Conservation (phyloP, 1,140 invertebrate species). For the Formica exsecta region DNA sequence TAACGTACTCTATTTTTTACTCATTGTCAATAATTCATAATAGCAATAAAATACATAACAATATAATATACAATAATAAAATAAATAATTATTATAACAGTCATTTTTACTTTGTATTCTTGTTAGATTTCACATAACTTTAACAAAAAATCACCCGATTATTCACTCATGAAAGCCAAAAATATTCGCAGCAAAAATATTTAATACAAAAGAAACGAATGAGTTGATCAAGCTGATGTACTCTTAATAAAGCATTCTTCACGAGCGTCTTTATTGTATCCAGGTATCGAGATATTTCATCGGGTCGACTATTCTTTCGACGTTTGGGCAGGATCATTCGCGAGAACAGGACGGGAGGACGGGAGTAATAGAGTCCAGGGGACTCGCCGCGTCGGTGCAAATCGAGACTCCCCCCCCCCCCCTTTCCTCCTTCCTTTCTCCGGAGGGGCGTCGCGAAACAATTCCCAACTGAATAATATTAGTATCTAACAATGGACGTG, state of each 20-base stretch:
- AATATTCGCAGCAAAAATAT: not conserved
- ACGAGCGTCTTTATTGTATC: too few species aligned
- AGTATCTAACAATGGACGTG: conserved; percentile 85
- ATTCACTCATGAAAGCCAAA: not conserved
- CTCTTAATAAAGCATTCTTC: not conserved
- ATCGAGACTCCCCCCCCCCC: conserved; percentile 11
- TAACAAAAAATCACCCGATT: too few species aligned
- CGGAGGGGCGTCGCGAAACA: conserved; percentile 82
- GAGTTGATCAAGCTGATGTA: not conserved
- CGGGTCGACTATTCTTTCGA: conserved; percentile 43
- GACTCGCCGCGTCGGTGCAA: conserved; percentile 72
- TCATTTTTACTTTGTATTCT: too few species aligned
- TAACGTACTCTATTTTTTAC: not conserved
- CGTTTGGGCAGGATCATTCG: conserved; percentile 15
- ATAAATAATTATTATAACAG: too few species aligned
- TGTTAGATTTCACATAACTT: too few species aligned
- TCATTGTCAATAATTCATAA: not conserved
- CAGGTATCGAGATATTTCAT: conserved; percentile 57
- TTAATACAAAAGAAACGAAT: not conserved
- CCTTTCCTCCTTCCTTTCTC: not conserved
- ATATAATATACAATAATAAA: too few species aligned
- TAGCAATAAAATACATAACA: not conserved
- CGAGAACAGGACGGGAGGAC: conserved; percentile 52
- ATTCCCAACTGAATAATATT: conserved; percentile 86
- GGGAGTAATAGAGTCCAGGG: conserved; percentile 72